phyloP scores from a whole-genome alignment of 1,140 invertebrate genomes.

The Akabosia matsudoensis region DNA sequence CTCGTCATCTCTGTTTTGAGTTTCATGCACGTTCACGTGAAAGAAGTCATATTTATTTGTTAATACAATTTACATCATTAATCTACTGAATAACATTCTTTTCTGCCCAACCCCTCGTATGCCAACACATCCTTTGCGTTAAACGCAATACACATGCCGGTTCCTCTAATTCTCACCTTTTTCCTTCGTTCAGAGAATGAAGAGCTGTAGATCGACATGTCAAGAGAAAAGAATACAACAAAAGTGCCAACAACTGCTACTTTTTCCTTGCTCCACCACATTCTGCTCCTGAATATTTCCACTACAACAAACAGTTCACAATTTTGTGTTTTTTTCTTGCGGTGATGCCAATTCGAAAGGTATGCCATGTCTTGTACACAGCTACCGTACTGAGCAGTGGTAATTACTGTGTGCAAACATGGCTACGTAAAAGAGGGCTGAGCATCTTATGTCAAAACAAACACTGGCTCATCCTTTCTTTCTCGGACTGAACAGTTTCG shows the following conservation, averaged over 20 bases:
- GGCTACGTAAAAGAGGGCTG: slow-evolving; percentile 21
- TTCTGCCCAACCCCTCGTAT: neutral
- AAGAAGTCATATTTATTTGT: slow-evolving; percentile 6
- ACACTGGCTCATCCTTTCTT: slow-evolving; percentile 1
- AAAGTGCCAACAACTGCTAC: neutral
- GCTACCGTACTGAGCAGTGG: slow-evolving; percentile 1
- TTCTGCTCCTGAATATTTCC: neutral
- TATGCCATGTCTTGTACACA: neutral
- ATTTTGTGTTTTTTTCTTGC: neutral
- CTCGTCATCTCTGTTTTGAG: neutral
- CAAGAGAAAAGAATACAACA: slow-evolving; percentile 2
- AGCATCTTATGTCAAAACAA: slow-evolving; percentile 23
- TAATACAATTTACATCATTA: neutral
- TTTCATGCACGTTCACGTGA: neutral
- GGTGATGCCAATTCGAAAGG: neutral
- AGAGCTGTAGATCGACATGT: neutral
- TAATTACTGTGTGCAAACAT: slow-evolving; percentile 21
- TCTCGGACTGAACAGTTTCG: too few relatives aligned
- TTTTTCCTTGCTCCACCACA: too few relatives aligned
- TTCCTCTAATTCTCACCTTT: neutral
- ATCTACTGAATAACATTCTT: neutral
- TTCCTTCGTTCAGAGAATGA: neutral
- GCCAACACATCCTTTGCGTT: neutral
- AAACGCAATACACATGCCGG: neutral
- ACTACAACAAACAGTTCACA: neutral